phyloP scores from a whole-genome alignment of 2,797 vertebrate species.

The Gymnothorax reevesii region DNA sequence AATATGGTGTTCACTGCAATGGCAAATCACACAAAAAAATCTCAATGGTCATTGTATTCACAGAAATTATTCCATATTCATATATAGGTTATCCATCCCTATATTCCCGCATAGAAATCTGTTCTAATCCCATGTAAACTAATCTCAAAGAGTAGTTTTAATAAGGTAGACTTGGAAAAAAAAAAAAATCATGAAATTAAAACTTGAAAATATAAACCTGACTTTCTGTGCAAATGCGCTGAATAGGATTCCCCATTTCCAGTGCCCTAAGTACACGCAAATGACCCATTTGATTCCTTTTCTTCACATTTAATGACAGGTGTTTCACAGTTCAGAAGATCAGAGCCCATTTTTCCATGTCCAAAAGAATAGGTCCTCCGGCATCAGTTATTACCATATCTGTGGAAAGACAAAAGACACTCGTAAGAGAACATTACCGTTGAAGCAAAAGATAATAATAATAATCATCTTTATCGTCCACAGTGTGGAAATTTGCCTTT shows the following conservation, averaged over 20 bases:
- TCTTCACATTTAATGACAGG: slow-evolving; percentile 11
- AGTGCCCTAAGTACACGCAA: background rate
- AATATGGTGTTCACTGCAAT: background rate
- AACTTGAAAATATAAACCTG: background rate
- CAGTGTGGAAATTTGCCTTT: no score
- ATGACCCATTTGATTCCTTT: background rate
- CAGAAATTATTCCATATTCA: background rate
- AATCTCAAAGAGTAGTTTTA: background rate
- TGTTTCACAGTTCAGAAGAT: slow-evolving; percentile 14
- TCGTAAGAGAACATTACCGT: background rate
- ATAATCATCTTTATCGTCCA: no score
- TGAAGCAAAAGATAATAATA: background rate
- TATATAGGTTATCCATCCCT: background rate
- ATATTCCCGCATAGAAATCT: background rate
- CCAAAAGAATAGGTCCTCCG: background rate
- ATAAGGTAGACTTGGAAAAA: background rate
- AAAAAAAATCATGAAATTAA: background rate
- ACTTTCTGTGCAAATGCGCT: slow-evolving; percentile 15
- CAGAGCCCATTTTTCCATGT: background rate
- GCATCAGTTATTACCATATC: background rate
- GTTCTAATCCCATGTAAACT: background rate
- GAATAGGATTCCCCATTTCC: background rate
- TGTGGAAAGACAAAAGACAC: background rate
- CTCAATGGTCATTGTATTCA: background rate
- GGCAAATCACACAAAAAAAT: background rate